Evolutionary conservation across 2,113 vertebrate species (phyloP), one percentile per base, ranked within the genome.

Genomic region (Upupa epops): DNA sequence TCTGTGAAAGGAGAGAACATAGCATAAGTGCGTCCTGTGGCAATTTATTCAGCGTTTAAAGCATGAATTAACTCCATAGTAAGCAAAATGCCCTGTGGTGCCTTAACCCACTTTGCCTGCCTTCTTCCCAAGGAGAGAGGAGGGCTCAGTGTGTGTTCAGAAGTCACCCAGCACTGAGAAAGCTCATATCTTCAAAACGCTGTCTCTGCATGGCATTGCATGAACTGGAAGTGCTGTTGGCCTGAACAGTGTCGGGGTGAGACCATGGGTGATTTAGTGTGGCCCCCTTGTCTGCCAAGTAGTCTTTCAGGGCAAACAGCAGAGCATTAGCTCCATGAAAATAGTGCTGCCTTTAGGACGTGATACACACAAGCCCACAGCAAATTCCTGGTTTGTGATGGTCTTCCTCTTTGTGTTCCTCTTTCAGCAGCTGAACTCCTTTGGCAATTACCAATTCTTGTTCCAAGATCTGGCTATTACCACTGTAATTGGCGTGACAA

Each of bases 401-500:
- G n/a, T 66, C 64, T 40, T 83, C 51, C 71, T 28, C 32, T 63
- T 89, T 96, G 59, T 90, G 24, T 92, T 94, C 85, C 66, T 94
- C 40, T 95, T 98, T 90, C 95, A 98, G 98, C 94, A 98, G 94
- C 96, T 96, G 79, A 98, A 97, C 92, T 96, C 96, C 82, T 97
- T 98, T 93, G 98, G 97, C 59, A 98, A 98, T 90, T 98, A 98
- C 90, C 97, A 98, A 80, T 98, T 98, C 95, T 92, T 98, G 72
- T 98, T 98, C 94, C 98, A 98, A 88, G 98, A 98, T 86, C 88
- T 98, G 93, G 98, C 97, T 78, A 97, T 98, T 94, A 98, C 96
- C 56, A 98, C 98, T 17, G n/a, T 98, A 54, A 97, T 98, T 89
- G 97, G 98, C 63, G 88, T 98, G 86, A 98, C 98, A 96, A 98